A percentile compares a stretch with the other conserved stretches of the same genome.
Conservation (phyloP, 1,140 invertebrate genomes). For the Ips nitidus region DNA sequence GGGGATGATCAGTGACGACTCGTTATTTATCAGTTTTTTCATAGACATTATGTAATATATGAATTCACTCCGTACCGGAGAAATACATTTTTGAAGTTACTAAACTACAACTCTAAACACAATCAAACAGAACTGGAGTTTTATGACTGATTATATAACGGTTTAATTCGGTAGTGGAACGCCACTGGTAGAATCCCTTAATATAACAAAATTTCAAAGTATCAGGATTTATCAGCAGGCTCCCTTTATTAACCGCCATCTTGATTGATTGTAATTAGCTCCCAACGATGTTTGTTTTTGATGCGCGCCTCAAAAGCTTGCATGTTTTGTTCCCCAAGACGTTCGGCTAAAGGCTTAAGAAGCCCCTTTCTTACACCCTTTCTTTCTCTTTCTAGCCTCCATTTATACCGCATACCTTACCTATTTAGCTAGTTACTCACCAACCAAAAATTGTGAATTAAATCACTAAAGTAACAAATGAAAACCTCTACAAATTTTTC, state of each 20-base stretch:
- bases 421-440: background rate
- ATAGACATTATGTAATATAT: too few relatives aligned
- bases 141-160: background rate
- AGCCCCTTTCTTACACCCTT: conserved; percentile 17
- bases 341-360: conserved; percentile 31
- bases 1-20: conserved; percentile 3
- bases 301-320: conserved; percentile 37
- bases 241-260: conserved; percentile 39
- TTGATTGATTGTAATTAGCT: conserved; percentile 39
- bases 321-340: conserved; percentile 38
- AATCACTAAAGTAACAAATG: too few relatives aligned
- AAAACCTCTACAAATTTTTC: too few relatives aligned
- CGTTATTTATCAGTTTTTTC: background rate
- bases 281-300: conserved; percentile 38
- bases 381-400: conserved; percentile 18
- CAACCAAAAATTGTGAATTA: too few relatives aligned
- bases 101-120: too few relatives aligned
- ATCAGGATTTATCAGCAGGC: conserved; percentile 38
- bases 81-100: too few relatives aligned
- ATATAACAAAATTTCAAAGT: conserved; percentile 36
- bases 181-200: conserved; percentile 28
- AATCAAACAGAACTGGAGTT: too few relatives aligned
- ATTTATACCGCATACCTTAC: background rate
- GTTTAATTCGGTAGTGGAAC: background rate
- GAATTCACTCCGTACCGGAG: too few relatives aligned